Conservation (phyloP, 1,140 invertebrate species). For the Caerostris darwini region DNA sequence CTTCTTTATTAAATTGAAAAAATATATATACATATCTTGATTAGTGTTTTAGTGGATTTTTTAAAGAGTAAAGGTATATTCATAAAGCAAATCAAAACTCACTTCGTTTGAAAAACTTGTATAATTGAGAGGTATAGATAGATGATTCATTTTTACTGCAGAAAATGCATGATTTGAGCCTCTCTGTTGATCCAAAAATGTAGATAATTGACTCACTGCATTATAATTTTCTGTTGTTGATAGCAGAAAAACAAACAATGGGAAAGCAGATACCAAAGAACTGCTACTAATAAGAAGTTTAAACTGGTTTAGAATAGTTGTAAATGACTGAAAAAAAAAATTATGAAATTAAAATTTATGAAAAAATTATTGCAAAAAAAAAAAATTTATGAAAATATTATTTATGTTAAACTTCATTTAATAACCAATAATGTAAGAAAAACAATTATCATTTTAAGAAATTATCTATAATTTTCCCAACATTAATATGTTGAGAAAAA, state of each 20-base stretch:
- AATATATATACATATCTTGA: too few species aligned
- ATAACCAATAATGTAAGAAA: too few species aligned
- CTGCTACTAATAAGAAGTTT: background rate
- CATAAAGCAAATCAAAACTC: background rate
- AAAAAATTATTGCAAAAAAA: too few species aligned
- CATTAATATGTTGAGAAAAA: too few species aligned
- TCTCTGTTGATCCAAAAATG: slow-evolving; percentile 15
- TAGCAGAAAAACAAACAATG: slow-evolving; percentile 27
- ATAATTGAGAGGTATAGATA: background rate
- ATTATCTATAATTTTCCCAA: too few species aligned
- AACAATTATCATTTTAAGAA: too few species aligned
- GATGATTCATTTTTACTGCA: slow-evolving; percentile 23
- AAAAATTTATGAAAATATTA: too few species aligned
- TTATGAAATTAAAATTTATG: too few species aligned
- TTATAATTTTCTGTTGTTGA: background rate
- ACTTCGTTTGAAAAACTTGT: slow-evolving; percentile 2
- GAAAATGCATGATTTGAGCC: background rate
- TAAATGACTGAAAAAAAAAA: slow-evolving; percentile 32
- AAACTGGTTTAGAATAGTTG: background rate
- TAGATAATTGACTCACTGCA: background rate
- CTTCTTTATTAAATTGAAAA: too few species aligned
- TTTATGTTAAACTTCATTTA: too few species aligned
- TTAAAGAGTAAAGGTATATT: too few species aligned
- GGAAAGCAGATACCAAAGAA: background rate
- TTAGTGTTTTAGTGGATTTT: too few species aligned